A percentile compares a stretch with the other conserved stretches of the same genome.
Evolutionary conservation across 1,140 invertebrate genomes (phyloP).

Genomic region (Microplitis mediator): DNA sequence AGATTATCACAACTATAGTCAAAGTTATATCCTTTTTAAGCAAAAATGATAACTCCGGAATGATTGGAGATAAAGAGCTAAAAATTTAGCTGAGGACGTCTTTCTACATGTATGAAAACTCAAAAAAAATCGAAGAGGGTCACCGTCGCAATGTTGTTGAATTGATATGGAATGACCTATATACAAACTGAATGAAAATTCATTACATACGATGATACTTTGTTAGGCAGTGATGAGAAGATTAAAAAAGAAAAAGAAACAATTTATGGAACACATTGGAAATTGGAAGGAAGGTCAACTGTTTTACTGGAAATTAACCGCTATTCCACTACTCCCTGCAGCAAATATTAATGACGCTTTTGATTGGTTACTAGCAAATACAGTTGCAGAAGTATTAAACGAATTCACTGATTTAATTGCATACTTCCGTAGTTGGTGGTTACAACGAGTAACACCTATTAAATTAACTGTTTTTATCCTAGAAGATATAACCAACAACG

Average conservation of each 20-base stretch:
- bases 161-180: too few species aligned
- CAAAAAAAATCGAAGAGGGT: too few species aligned
- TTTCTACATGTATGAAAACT: too few species aligned
- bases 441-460: not conserved
- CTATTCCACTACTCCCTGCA: slow-evolving; percentile 2
- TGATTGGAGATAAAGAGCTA: too few species aligned
- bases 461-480: not conserved
- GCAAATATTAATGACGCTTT: not conserved
- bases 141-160: too few species aligned
- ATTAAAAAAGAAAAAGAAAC: not conserved
- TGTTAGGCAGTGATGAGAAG: not conserved
- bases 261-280: not conserved
- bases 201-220: too few species aligned
- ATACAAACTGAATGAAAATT: too few species aligned
- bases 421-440: not conserved
- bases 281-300: slow-evolving; percentile 1
- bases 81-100: too few species aligned
- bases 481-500: not conserved
- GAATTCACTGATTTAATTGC: not conserved
- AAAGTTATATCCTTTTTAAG: too few species aligned
- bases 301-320: slow-evolving; percentile 15
- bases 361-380: not conserved
- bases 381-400: not conserved
- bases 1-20: too few species aligned
- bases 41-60: too few species aligned